Conservation (phyloP, 2,888 invertebrate species). For the Furcula furcula region DNA sequence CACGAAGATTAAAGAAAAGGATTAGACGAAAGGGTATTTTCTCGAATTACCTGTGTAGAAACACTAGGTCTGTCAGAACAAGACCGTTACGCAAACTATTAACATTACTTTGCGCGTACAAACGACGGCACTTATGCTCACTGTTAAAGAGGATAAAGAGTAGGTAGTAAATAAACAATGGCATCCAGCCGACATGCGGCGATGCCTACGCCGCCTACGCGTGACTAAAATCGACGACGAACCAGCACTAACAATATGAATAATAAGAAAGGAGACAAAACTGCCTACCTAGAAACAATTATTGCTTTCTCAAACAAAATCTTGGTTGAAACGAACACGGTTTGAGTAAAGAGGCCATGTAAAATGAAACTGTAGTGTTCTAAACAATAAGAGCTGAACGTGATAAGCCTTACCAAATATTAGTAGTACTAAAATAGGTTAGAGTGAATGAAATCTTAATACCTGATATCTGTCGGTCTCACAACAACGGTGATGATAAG, state of each 20-base stretch:
- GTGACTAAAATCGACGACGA: constrained; percentile 63
- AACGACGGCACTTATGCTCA: constrained; percentile 1
- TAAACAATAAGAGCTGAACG: constrained; percentile 13
- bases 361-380: constrained; percentile 10
- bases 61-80: neutral
- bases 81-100: neutral
- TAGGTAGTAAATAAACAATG: constrained; percentile 36
- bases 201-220: constrained; percentile 66
- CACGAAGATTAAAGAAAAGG: no score
- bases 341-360: constrained; percentile 11
- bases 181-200: constrained; percentile 57
- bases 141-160: constrained; percentile 8
- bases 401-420: constrained; percentile 18
- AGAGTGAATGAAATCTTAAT: constrained; percentile 28
- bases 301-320: constrained; percentile 26
- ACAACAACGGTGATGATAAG: constrained; percentile 34
- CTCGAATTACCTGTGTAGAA: no score
- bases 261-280: constrained; percentile 44
- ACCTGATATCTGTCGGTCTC: constrained; percentile 20
- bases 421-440: constrained; percentile 13
- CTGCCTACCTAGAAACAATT: constrained; percentile 38
- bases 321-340: constrained; percentile 14
- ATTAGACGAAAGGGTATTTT: no score
- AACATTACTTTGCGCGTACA: neutral
- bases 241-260: constrained; percentile 44